A percentile compares a stretch with the other conserved stretches of the same genome.
Evolutionary conservation across 1,140 invertebrate genomes (phyloP).

Genomic region (Drosophila repleta): DNA sequence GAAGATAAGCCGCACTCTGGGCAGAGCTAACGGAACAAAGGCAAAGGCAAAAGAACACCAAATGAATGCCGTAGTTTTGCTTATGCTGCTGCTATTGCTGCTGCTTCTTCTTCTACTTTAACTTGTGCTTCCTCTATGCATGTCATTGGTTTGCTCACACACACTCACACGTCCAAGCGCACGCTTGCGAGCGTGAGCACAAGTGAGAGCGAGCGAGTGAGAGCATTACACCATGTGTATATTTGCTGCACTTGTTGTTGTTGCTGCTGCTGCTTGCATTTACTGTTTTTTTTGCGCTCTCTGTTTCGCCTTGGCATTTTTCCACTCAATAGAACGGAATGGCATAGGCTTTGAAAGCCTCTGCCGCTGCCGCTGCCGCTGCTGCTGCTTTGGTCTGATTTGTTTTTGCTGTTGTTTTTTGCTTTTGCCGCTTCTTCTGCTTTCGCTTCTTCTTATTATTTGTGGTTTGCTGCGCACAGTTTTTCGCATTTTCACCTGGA

Average conservation of each 20-base stretch:
- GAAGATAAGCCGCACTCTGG: slow-evolving; percentile 52
- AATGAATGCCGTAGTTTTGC: slow-evolving; percentile 14
- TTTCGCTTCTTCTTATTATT: slow-evolving; percentile 59
- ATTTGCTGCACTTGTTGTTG: slow-evolving; percentile 16
- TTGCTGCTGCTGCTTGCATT: slow-evolving; percentile 11
- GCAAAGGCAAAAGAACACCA: slow-evolving; percentile 11
- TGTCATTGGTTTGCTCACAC: slow-evolving; percentile 18
- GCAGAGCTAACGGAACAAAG: slow-evolving; percentile 5
- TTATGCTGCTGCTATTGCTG: background rate
- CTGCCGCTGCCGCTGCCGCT: slow-evolving; percentile 20
- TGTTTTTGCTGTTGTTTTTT: slow-evolving; percentile 34
- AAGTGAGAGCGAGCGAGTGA: slow-evolving; percentile 1
- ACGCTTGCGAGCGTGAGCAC: slow-evolving; percentile 3
- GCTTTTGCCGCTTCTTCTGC: slow-evolving; percentile 5
- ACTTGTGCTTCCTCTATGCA: slow-evolving; percentile 25
- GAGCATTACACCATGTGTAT: slow-evolving; percentile 7
- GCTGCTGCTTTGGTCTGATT: slow-evolving; percentile 37
- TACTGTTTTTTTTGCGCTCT: background rate
- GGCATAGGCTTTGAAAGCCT: slow-evolving; percentile 34
- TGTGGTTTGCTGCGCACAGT: slow-evolving; percentile 65
- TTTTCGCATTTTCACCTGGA: slow-evolving; percentile 61
- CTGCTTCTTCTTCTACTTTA: slow-evolving; percentile 20
- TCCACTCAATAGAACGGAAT: slow-evolving; percentile 63
- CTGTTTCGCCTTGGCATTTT: slow-evolving; percentile 53
- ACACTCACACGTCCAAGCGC: slow-evolving; percentile 6